phyloP scores from a whole-genome alignment of 2,888 invertebrate species.

The Marasmarcha lunaedactyla region DNA sequence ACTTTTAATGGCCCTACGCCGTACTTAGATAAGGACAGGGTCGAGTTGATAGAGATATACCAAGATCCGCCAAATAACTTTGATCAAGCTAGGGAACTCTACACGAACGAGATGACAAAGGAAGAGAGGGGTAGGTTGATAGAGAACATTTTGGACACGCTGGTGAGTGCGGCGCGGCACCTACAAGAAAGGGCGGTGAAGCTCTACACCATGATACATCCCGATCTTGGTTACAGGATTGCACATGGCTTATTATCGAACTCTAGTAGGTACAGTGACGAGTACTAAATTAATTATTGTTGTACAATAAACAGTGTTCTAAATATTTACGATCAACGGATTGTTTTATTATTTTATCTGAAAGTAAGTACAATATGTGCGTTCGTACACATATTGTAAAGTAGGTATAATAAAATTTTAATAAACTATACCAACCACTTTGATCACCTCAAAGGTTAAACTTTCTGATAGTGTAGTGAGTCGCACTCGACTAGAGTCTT shows the following conservation, averaged over 20 bases:
- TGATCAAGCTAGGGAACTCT: constrained; percentile 82
- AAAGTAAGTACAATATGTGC: no score
- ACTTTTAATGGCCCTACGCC: constrained; percentile 84
- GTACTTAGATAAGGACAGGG: constrained; percentile 37
- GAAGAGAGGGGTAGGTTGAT: constrained; percentile 78
- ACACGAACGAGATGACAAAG: constrained; percentile 77
- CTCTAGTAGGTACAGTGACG: background rate
- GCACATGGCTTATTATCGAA: constrained; percentile 19
- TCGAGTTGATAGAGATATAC: background rate
- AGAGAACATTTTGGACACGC: constrained; percentile 79
- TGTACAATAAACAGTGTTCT: no score
- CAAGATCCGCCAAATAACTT: constrained; percentile 57
- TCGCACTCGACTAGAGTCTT: no score
- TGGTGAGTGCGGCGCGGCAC: constrained; percentile 75
- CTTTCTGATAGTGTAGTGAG: no score
- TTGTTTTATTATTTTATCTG: no score
- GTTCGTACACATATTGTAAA: no score
- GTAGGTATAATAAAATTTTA: no score
- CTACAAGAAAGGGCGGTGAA: constrained; percentile 72
- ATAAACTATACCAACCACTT: no score
- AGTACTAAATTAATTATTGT: no score
- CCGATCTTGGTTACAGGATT: constrained; percentile 76
- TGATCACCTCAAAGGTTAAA: no score
- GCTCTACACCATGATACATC: constrained; percentile 82
- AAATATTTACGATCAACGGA: no score